These are phyloP conservation scores for Euplexia lucipara DNA, from an alignment of 2,888 invertebrate species.

Conservation along the genomic window DNA sequence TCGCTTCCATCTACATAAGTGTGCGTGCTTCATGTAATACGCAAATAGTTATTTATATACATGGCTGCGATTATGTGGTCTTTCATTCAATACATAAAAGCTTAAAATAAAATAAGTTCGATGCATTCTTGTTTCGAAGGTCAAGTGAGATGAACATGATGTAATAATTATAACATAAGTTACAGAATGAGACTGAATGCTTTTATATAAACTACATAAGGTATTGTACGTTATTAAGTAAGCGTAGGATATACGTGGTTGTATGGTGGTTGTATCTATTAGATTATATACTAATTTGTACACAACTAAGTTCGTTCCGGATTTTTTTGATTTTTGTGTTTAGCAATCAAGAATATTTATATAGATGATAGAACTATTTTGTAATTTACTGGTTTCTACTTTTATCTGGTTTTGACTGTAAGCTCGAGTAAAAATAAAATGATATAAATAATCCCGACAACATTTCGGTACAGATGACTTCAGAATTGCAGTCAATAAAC, in stretches of 20 bases:
- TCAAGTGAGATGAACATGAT: conserved; percentile 30
- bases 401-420: no score
- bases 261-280: not conserved
- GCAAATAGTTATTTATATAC: conserved; percentile 58
- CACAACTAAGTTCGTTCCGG: not conserved
- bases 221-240: not conserved
- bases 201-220: not conserved
- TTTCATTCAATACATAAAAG: conserved; percentile 44
- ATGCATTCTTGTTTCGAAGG: conserved; percentile 44
- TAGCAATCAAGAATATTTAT: not conserved
- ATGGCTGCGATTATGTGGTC: conserved; percentile 37
- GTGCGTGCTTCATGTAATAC: conserved; percentile 63
- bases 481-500: conserved; percentile 5
- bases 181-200: not conserved
- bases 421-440: not conserved
- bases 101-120: conserved; percentile 32
- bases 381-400: no score
- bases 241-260: not conserved
- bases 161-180: conserved; percentile 24
- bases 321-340: not conserved
- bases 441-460: no score
- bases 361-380: not conserved
- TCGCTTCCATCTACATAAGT: conserved; percentile 57
- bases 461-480: not conserved
- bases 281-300: not conserved